Percentiles rank a stretch among this genome's conserved stretches.
Conservation (phyloP, 2,113 vertebrate genomes). For the Trochalopteron elliotii region DNA sequence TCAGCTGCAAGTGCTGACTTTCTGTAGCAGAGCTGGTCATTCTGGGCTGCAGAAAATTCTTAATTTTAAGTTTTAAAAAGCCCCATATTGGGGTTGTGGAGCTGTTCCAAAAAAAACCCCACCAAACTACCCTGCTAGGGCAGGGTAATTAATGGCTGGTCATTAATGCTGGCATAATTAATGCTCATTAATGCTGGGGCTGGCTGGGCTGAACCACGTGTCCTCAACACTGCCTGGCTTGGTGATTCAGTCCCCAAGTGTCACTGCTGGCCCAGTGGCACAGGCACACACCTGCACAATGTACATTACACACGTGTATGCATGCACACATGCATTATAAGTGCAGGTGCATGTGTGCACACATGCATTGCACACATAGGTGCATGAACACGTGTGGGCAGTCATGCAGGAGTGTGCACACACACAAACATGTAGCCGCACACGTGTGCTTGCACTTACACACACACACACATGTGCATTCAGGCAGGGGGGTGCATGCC, state of each 20-base stretch:
- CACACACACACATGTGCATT: not conserved
- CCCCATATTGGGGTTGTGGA: too few species aligned
- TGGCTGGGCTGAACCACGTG: fast-evolving
- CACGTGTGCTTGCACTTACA: not conserved
- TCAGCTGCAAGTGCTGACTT: not conserved
- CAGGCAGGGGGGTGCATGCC: too few species aligned
- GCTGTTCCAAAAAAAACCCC: not conserved
- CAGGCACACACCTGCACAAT: not conserved
- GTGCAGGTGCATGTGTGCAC: fast-evolving
- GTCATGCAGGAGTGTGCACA: too few species aligned
- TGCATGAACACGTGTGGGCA: not conserved
- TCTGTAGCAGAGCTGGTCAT: not conserved
- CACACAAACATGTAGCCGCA: not conserved
- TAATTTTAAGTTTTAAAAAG: not conserved
- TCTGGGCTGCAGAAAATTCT: not conserved
- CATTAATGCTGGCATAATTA: not conserved
- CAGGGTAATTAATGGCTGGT: not conserved
- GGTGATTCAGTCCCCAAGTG: not conserved
- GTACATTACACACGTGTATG: not conserved
- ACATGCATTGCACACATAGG: fast-evolving
- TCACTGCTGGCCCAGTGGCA: not conserved
- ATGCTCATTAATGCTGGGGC: not conserved
- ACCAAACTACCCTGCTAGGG: too few species aligned
- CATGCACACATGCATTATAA: not conserved
- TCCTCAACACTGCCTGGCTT: not conserved